Percentiles rank a stretch among this genome's conserved stretches.
Evolutionary conservation across 2,113 vertebrate genomes (phyloP).

Genomic region (Calypte anna): DNA sequence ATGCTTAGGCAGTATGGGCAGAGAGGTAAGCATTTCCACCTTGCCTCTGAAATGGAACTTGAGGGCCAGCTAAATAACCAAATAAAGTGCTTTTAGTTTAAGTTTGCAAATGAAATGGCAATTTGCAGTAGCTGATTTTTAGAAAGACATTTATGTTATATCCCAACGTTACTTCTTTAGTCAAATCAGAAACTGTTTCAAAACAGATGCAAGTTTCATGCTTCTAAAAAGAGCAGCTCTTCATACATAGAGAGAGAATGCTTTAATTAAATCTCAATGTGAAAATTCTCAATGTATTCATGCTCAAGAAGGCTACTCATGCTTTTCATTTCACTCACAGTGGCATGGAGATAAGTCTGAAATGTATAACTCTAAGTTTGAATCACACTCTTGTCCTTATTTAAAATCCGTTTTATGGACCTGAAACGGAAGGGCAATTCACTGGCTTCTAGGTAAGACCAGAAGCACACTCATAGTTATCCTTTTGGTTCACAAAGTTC

Average conservation of each 20-base stretch:
- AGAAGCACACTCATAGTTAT: not conserved
- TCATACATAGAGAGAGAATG: not conserved
- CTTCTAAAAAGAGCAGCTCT: not conserved
- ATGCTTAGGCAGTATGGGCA: not conserved
- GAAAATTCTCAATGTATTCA: slow-evolving; percentile 5
- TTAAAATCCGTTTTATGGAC: not conserved
- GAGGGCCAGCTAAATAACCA: not conserved
- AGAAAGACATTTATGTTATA: not conserved
- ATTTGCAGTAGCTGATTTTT: not conserved
- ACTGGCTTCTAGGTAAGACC: not conserved
- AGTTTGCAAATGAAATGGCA: slow-evolving; percentile 10
- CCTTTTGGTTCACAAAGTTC: not conserved
- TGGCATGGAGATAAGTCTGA: not conserved
- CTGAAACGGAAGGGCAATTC: not conserved
- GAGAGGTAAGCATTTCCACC: not conserved
- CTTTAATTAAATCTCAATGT: slow-evolving; percentile 8
- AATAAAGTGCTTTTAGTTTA: not conserved
- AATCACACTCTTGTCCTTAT: not conserved
- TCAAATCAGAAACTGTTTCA: not conserved
- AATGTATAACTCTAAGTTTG: not conserved
- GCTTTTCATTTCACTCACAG: not conserved
- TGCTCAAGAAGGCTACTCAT: not conserved
- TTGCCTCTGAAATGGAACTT: not conserved
- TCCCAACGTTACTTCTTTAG: not conserved
- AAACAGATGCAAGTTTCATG: not conserved